phyloP scores from a whole-genome alignment of 2,888 invertebrate genomes.

The Cyaniris semiargus region DNA sequence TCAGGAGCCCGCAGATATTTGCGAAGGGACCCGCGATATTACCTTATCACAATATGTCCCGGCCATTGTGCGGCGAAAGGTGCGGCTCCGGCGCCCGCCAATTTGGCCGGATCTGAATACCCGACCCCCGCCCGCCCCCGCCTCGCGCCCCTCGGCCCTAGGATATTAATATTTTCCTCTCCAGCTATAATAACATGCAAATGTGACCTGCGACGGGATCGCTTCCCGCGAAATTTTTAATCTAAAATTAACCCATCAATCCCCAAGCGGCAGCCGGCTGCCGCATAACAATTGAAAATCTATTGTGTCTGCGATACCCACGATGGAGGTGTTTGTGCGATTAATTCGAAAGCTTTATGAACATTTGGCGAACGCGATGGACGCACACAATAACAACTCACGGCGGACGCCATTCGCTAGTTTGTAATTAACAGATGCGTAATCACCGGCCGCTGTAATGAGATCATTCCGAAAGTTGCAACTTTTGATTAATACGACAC shows the following conservation, averaged over 20 bases:
- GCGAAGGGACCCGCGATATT: not conserved
- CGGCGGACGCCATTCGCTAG: not conserved
- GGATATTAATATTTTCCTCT: conserved; percentile 4
- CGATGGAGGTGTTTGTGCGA: no score
- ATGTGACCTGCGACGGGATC: not conserved
- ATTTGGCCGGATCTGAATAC: conserved; percentile 3
- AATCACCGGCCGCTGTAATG: not conserved
- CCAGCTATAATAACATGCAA: conserved; percentile 14
- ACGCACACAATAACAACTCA: not conserved
- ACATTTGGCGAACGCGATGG: not conserved
- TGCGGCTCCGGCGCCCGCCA: not conserved
- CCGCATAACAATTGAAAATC: no score
- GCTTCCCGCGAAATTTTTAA: not conserved
- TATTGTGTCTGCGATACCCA: no score
- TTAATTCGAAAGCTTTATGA: not conserved
- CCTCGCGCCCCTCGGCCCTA: not conserved
- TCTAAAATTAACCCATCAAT: no score
- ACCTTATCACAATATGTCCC: conserved; percentile 10
- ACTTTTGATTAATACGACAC: not conserved
- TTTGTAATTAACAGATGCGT: not conserved
- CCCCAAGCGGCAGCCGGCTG: no score
- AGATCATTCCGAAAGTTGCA: not conserved
- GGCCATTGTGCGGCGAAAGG: not conserved
- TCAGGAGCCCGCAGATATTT: not conserved
- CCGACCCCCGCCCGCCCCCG: not conserved